phyloP scores from a whole-genome alignment of 2,113 vertebrate genomes.

The Thalassoma bifasciatum region DNA sequence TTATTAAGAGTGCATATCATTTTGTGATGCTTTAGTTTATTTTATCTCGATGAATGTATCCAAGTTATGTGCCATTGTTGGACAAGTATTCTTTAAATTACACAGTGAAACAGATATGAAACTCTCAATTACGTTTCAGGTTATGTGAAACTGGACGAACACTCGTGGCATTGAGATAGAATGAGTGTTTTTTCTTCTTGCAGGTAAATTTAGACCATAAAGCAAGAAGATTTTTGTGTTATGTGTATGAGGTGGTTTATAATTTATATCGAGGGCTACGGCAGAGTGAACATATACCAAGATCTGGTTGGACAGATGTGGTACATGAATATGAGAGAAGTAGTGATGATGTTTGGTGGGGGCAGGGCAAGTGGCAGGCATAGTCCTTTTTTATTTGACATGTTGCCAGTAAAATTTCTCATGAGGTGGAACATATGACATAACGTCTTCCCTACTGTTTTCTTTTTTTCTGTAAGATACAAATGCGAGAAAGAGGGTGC shows the following conservation, averaged over 20 bases:
- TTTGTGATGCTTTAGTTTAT: not conserved
- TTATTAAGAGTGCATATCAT: slow-evolving; percentile 7
- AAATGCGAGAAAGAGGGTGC: not conserved
- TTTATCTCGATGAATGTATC: not conserved
- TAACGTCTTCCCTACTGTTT: not conserved
- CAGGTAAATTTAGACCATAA: slow-evolving; percentile 34
- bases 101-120: not conserved
- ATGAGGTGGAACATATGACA: slow-evolving; percentile 27
- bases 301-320: slow-evolving; percentile 71
- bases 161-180: not conserved
- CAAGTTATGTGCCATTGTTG: not conserved
- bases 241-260: slow-evolving; percentile 57
- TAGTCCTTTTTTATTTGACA: slow-evolving; percentile 36
- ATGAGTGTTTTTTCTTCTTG: not conserved
- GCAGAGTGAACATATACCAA: slow-evolving; percentile 69
- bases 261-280: slow-evolving; percentile 66
- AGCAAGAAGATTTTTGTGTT: slow-evolving; percentile 39
- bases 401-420: slow-evolving; percentile 31
- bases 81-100: too few relatives aligned
- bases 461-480: not conserved
- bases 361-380: not conserved
- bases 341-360: slow-evolving; percentile 29
- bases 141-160: not conserved
- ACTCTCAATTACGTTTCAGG: not conserved
- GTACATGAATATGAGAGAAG: slow-evolving; percentile 69